Evolutionary conservation across 2,797 vertebrate species (phyloP).

Genomic region (Tiaroga cobitis): DNA sequence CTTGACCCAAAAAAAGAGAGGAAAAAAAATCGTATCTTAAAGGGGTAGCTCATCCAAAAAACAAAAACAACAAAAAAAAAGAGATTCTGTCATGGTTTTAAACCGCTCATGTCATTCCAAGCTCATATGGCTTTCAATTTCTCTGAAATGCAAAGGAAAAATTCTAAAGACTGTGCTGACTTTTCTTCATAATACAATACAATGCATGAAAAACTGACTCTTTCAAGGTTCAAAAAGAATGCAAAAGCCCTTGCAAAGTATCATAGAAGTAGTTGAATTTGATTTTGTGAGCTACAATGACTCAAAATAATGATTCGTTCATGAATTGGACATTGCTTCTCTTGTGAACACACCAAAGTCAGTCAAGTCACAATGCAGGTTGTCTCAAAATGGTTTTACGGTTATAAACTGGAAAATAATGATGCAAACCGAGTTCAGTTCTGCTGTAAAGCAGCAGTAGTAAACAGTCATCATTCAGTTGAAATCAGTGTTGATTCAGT

Average conservation of each 20-base stretch:
- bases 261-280: background rate
- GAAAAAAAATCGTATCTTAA: background rate
- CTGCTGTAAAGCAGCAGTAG: background rate
- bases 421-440: background rate
- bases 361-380: background rate
- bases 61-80: background rate
- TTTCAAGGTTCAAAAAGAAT: background rate
- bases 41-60: background rate
- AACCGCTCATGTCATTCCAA: background rate
- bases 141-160: background rate
- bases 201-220: background rate
- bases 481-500: background rate
- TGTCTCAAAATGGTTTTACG: background rate
- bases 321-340: background rate
- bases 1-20: conserved; percentile 19
- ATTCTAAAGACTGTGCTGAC: background rate
- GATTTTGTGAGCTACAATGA: background rate
- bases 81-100: background rate
- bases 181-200: background rate
- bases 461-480: background rate
- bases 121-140: background rate
- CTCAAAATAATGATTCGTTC: too few species aligned
- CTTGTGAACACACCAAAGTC: background rate
- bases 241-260: background rate
- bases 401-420: background rate